These are phyloP conservation scores for Plebejus melissa DNA, from an alignment of 2,888 invertebrate genomes.

Conservation along the genomic window DNA sequence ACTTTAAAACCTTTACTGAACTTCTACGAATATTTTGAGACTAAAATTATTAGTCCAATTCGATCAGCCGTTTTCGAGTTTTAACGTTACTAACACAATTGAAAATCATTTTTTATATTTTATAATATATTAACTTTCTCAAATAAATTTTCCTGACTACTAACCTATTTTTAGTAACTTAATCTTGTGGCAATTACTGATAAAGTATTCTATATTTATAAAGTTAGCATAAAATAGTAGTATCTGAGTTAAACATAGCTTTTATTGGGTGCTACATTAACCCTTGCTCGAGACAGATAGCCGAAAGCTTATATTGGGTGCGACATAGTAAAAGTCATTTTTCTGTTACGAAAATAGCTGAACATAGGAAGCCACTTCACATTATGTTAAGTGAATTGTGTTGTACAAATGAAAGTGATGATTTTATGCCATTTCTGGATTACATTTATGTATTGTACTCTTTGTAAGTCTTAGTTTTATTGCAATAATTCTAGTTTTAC, in stretches of 20 bases:
- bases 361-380: constrained; percentile 6
- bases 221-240: constrained; percentile 16
- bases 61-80: no score
- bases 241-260: constrained; percentile 18
- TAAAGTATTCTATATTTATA: background rate
- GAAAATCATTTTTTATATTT: no score
- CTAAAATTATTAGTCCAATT: no score
- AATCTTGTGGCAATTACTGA: no score
- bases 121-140: no score
- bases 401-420: constrained; percentile 23
- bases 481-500: background rate
- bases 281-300: constrained; percentile 23
- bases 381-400: constrained; percentile 23
- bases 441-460: constrained; percentile 19
- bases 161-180: no score
- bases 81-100: no score
- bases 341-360: constrained; percentile 19
- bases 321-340: constrained; percentile 4
- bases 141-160: no score
- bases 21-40: no score
- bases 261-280: constrained; percentile 23
- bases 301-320: constrained; percentile 25
- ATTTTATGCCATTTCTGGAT: constrained; percentile 17
- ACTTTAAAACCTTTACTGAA: no score
- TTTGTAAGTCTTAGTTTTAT: constrained; percentile 2